Evolutionary conservation across 2,113 vertebrate genomes (phyloP).

Genomic region (Cynopterus brachyotis): DNA sequence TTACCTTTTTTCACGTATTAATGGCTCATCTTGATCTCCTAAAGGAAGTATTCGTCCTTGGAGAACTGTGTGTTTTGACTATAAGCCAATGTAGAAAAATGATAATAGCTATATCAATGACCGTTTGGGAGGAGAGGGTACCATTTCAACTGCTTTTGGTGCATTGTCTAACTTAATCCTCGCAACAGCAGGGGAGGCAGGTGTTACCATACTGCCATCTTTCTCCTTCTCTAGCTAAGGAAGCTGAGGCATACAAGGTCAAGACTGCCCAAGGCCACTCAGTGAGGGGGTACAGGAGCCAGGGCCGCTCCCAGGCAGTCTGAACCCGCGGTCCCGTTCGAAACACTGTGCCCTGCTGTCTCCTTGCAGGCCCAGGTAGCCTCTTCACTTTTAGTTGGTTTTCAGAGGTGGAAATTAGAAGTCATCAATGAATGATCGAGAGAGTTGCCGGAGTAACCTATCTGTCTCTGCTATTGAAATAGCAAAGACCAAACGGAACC

Average conservation of each 20-base stretch:
- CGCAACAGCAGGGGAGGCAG: neutral
- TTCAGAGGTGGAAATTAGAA: neutral
- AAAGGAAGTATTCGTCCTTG: neutral
- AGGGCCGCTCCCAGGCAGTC: neutral
- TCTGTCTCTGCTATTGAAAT: neutral
- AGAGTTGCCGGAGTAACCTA: neutral
- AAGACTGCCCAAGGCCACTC: fast-evolving
- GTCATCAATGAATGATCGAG: neutral
- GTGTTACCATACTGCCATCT: fast-evolving
- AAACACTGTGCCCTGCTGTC: too few relatives aligned
- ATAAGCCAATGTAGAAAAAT: neutral
- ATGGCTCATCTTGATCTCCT: neutral
- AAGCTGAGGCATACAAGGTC: neutral
- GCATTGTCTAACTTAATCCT: neutral
- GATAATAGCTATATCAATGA: neutral
- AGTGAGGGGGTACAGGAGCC: fast-evolving
- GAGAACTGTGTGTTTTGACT: neutral
- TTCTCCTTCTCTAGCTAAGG: neutral
- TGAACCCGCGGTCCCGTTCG: fast-evolving
- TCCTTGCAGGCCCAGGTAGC: neutral
- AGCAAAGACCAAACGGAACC: neutral
- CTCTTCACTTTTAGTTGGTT: neutral
- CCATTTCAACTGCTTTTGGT: neutral
- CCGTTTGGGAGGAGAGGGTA: fast-evolving
- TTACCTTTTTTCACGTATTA: neutral